Evolutionary conservation across 2,888 invertebrate genomes (phyloP).

Genomic region (Rosalia funebris): DNA sequence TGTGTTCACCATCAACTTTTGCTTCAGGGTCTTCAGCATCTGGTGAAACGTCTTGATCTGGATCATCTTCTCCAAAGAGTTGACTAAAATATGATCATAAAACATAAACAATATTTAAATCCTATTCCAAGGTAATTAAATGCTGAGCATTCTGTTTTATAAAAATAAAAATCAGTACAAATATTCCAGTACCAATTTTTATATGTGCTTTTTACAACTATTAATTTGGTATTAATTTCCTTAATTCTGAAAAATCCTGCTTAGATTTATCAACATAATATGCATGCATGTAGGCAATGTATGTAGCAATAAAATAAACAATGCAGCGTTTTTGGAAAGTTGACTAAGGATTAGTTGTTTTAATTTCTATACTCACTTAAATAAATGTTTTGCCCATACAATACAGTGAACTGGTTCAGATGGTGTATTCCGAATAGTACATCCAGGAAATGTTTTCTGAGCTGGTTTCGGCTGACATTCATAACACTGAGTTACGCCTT

Average conservation of each 20-base stretch:
- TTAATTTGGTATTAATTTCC: too few relatives aligned
- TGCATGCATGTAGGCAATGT: too few relatives aligned
- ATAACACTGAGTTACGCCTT: conserved; percentile 93
- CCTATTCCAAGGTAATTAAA: too few relatives aligned
- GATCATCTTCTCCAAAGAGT: conserved; percentile 95
- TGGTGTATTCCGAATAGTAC: conserved; percentile 98
- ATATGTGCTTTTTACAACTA: too few relatives aligned
- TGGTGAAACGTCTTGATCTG: conserved; percentile 97
- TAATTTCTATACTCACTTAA: conserved; percentile 75
- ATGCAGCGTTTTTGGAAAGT: too few relatives aligned
- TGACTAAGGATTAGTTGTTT: neutral
- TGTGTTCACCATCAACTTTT: conserved; percentile 69
- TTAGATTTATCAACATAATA: too few relatives aligned
- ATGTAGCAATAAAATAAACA: too few relatives aligned
- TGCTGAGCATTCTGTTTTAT: too few relatives aligned
- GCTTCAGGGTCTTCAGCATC: conserved; percentile 96
- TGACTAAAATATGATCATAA: conserved; percentile 72
- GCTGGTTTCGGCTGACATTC: conserved; percentile 94
- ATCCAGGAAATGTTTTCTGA: conserved; percentile 95
- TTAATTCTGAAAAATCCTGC: too few relatives aligned
- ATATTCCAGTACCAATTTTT: too few relatives aligned
- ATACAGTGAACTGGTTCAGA: conserved; percentile 99
- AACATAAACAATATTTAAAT: too few relatives aligned
- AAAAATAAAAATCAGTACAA: too few relatives aligned
- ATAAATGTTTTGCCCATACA: conserved; percentile 99